Evolutionary conservation across 2,888 invertebrate species (phyloP), one percentile per base, ranked within the genome.

Genomic region (Platypus cylindrus): DNA sequence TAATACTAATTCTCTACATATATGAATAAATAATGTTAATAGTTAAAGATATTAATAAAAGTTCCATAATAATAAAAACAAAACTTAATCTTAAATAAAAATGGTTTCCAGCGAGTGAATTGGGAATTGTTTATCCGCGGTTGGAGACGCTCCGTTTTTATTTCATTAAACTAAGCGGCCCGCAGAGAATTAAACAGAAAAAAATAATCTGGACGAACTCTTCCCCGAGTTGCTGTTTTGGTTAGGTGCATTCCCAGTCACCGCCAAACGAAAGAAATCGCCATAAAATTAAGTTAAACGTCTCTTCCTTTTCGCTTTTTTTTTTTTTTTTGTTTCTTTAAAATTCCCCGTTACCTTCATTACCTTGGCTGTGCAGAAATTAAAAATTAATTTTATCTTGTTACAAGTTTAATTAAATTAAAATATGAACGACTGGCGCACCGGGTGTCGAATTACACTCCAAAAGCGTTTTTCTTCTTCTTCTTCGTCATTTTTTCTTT

Each of bases 371-470:
- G 49, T 51, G 51, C 51, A 48, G 47, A 55, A 61, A 62, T 62
- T 62, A 62, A 62, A 62, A 62, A 61, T 62, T 62, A 62, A 61
- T 62, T 60, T 61, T 56, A 56, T 58, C 58, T 58, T 53, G 52
- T 58, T 54, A 59, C 59, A 59, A 58, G 54, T 58, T 61, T 61
- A 62, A 60, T 60, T 61, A 57, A 60, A 60, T 58, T 58, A 48
- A 53, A 54, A 53, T 52, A 53, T 51, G 52, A 55, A 55, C 46
- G 49, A 48, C 52, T 53, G 47, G 47, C 47, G 45, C 54, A 52
- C 49, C 53, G 55, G 55, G 52, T 52, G 53, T 53, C 52, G 52
- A 54, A 52, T 53, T 54, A 43, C 49, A 42, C 42, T 45, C 38
- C 41, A 32, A 46, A 45, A 48, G 48, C 45, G 45, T 46, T 43